Evolutionary conservation across 92 coral and sea anemone genomes (phyloP).

Genomic region (Actinostola sp.): DNA sequence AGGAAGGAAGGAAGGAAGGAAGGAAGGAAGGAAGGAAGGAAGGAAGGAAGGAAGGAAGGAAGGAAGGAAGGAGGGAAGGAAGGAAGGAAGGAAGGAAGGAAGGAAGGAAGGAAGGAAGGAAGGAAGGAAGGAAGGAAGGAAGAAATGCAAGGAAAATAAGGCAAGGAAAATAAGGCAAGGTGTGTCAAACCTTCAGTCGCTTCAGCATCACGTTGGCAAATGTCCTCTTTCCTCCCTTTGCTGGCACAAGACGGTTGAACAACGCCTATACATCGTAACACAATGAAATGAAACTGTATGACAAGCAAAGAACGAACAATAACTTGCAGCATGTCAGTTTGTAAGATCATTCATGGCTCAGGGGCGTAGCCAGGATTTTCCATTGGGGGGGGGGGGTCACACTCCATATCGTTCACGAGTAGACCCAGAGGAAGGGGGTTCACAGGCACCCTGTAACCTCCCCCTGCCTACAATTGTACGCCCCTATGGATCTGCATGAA

Average conservation of each 20-base stretch:
- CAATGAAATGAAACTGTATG: not conserved
- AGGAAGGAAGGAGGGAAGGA: not conserved
- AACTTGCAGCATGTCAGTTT: not conserved
- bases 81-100: not conserved
- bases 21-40: not conserved
- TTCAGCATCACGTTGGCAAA: conserved; percentile 84
- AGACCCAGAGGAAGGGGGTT: too few species aligned
- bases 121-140: not conserved
- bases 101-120: not conserved
- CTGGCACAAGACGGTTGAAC: conserved; percentile 85
- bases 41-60: not conserved
- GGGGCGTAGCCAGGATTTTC: too few species aligned
- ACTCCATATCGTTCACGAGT: too few species aligned
- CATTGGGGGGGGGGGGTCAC: too few species aligned
- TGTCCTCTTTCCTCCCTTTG: conserved; percentile 79
- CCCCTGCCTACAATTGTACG: too few species aligned
- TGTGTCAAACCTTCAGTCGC: conserved; percentile 73
- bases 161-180: not conserved
- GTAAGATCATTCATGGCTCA: too few species aligned
- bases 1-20: not conserved
- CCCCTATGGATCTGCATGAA: too few species aligned
- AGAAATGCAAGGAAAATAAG: not conserved
- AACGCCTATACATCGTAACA: conserved; percentile 68
- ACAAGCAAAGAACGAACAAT: not conserved
- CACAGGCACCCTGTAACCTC: too few species aligned